Conservation (phyloP, 2,797 vertebrate species). For the Enoplosus armatus region DNA sequence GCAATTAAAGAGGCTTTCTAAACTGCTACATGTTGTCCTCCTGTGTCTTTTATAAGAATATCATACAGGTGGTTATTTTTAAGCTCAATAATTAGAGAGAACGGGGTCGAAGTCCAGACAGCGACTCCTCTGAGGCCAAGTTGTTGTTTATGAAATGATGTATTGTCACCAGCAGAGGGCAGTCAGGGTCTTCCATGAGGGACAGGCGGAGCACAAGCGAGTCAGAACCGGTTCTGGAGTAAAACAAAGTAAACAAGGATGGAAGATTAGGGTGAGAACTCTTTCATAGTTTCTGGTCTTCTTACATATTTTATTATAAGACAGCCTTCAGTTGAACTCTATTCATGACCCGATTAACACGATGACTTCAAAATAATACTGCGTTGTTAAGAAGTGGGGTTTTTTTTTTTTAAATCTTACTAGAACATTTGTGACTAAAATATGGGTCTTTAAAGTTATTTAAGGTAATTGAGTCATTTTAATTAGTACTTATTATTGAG, state of each 20-base stretch:
- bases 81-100: not conserved
- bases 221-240: constrained; percentile 81
- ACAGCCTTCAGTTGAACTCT: not conserved
- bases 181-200: not conserved
- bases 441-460: too few species aligned
- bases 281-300: fast-evolving
- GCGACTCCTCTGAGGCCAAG: fast-evolving
- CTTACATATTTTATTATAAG: not conserved
- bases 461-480: too few species aligned
- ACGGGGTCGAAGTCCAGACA: not conserved
- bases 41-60: constrained; percentile 1
- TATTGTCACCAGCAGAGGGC: constrained; percentile 57
- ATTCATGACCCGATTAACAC: not conserved
- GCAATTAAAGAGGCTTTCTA: constrained; percentile 88
- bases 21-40: constrained; percentile 63
- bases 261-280: constrained; percentile 16
- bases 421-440: not conserved
- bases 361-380: not conserved
- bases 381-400: not conserved
- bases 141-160: constrained; percentile 1
- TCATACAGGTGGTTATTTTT: not conserved
- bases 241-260: constrained; percentile 15
- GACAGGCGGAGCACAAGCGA: constrained; percentile 16
- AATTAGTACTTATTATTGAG: too few species aligned
- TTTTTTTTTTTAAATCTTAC: not conserved